Conservation (phyloP, 2,797 vertebrate genomes). For the Gambusia yucatana region DNA sequence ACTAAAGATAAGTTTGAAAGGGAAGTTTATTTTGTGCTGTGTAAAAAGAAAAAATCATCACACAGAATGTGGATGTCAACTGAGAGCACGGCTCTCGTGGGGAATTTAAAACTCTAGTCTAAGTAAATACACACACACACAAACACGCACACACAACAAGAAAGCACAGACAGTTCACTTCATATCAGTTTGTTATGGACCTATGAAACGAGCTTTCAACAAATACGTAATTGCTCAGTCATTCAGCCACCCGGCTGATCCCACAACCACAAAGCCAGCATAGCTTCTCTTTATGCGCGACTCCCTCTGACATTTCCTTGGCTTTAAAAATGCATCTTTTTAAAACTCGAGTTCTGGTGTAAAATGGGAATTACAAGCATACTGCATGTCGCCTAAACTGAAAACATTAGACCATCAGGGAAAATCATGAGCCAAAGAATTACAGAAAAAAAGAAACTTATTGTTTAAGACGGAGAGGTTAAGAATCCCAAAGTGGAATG, state of each 20-base stretch:
- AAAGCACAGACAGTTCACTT: slow-evolving; percentile 35
- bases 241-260: slow-evolving; percentile 77
- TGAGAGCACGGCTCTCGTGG: not conserved
- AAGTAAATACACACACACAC: not conserved
- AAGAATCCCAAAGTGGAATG: not conserved
- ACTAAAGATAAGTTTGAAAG: slow-evolving; percentile 47
- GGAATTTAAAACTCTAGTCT: slow-evolving; percentile 7
- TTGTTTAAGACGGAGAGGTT: slow-evolving; percentile 4
- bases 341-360: slow-evolving; percentile 65
- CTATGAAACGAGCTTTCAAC: slow-evolving; percentile 76
- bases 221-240: slow-evolving; percentile 80
- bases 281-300: slow-evolving; percentile 42
- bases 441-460: slow-evolving; percentile 4
- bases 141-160: not conserved
- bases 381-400: slow-evolving; percentile 61
- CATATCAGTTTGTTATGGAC: slow-evolving; percentile 59
- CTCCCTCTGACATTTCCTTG: slow-evolving; percentile 70
- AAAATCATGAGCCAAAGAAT: slow-evolving; percentile 41
- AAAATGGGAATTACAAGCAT: slow-evolving; percentile 78
- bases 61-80: slow-evolving; percentile 18
- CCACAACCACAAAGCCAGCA: slow-evolving; percentile 70
- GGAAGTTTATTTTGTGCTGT: slow-evolving; percentile 55
- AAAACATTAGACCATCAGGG: slow-evolving; percentile 61
- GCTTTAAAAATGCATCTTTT: slow-evolving; percentile 64
- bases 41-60: slow-evolving; percentile 4